Percentiles rank a stretch among this genome's conserved stretches.
phyloP scores from a whole-genome alignment of 2,797 vertebrate genomes.

The Peromyscus aztecus region DNA sequence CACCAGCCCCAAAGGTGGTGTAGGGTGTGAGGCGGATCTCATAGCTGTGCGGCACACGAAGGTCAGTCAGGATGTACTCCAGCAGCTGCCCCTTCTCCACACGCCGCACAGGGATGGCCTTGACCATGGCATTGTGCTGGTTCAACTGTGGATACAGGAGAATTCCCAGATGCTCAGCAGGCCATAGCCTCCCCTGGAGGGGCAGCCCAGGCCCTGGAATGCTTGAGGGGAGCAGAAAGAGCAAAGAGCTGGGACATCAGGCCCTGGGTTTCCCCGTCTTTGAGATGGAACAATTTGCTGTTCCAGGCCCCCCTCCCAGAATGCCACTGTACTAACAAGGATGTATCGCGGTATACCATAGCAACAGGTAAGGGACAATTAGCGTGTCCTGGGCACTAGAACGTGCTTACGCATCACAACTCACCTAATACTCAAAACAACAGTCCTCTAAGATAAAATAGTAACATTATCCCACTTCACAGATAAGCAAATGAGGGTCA shows the following conservation, averaged over 20 bases:
- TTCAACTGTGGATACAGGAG: constrained; percentile 85
- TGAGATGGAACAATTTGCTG: not conserved
- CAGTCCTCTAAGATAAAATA: not conserved
- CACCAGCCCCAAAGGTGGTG: constrained; percentile 94
- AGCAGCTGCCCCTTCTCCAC: constrained; percentile 94
- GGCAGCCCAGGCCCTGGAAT: not conserved
- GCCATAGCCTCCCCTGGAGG: not conserved
- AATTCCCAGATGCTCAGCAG: constrained; percentile 53
- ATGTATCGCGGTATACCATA: not conserved
- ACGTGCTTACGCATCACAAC: not conserved
- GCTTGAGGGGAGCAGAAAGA: not conserved
- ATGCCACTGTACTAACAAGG: not conserved
- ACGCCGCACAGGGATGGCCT: constrained; percentile 92
- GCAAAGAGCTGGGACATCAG: not conserved
- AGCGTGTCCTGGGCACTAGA: too few relatives aligned
- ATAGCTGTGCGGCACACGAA: constrained; percentile 95
- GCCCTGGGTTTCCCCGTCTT: not conserved
- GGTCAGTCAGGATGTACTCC: constrained; percentile 92
- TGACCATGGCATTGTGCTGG: constrained; percentile 87
- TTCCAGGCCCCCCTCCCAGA: not conserved
- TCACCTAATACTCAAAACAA: not conserved
- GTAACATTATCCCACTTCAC: not conserved
- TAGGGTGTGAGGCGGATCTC: constrained; percentile 95
- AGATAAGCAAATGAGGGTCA: constrained; percentile 10
- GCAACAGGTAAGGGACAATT: not conserved